Evolutionary conservation across 2,888 invertebrate species (phyloP), one percentile per base, ranked within the genome.

Genomic region (Hypolimnas misippus): DNA sequence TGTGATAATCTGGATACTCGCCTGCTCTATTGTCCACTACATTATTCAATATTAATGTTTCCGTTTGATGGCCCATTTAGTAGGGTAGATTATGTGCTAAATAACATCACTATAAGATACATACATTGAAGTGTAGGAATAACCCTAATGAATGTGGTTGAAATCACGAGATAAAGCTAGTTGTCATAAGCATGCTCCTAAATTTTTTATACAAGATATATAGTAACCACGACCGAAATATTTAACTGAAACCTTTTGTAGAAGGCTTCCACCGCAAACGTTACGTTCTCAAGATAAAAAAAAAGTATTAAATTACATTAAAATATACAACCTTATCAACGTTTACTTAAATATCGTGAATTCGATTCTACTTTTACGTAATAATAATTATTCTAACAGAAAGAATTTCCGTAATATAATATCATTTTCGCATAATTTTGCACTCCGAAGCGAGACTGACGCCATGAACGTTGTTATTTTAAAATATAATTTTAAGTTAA

Each of bases 201-300:
- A n/a, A n/a, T 25, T 25, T 46, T 46, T 49, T 49, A n/a, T 29
- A 29, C n/a, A 14, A 49, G n/a, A 49, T 49, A 8, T 14, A 21
- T 46, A 21, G 21, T 7, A 14, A 29, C 44, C 25, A 29, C 49
- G 25, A 35, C 25, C 14, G 21, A 60, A 65, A 67, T 66, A 57
- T 60, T 65, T 55, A 35, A 21, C 59, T 57, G 70, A 68, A 71
- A 66, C 71, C 68, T 63, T 65, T n/a, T 65, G 63, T 51, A 58
- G 56, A 57, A 50, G 52, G 54, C 64, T 63, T 59, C 55, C 55
- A 53, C 57, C 65, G 62, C 68, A 66, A 63, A 64, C 38, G 58
- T 58, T 64, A 52, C 58, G 53, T 68, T 66, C 66, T 64, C 62
- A 60, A 40, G 55, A 21, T 51, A 63, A 62, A 65, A 57, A 61